phyloP scores from a whole-genome alignment of 2,113 vertebrate species.

The Cyphomyrus discorhynchus region DNA sequence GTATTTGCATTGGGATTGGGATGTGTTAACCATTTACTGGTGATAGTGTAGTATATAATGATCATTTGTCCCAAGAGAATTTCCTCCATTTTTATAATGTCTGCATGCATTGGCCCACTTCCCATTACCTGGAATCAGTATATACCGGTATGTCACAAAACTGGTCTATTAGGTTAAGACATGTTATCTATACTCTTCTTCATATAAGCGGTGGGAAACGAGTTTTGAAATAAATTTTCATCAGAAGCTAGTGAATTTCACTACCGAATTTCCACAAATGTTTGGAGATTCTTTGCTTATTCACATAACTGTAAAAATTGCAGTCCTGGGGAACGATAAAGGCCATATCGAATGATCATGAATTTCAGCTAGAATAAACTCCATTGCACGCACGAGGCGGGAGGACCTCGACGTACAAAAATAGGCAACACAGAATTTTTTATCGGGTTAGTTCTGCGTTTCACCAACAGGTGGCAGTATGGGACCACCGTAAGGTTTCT shows the following conservation, averaged over 20 bases:
- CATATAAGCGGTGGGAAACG: background rate
- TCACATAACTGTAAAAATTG: background rate
- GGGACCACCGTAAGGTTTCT: background rate
- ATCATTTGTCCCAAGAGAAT: background rate
- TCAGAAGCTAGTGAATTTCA: background rate
- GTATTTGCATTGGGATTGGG: background rate
- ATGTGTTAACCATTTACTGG: background rate
- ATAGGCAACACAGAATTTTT: background rate
- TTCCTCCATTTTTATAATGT: background rate
- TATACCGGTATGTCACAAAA: background rate
- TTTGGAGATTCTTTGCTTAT: background rate
- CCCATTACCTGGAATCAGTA: background rate
- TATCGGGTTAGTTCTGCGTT: background rate
- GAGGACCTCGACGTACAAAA: background rate
- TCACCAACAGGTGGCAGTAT: constrained; percentile 34
- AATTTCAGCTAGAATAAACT: background rate
- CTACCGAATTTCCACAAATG: background rate
- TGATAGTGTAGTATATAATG: background rate
- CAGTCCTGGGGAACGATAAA: background rate
- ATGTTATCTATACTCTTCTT: background rate
- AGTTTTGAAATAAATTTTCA: background rate
- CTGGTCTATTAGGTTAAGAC: background rate
- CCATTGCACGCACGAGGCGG: background rate
- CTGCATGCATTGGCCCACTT: background rate
- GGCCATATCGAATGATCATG: background rate